Evolutionary conservation across 2,888 invertebrate genomes (phyloP), one percentile per base, ranked within the genome.

Genomic region (Drosophila multiciliata): DNA sequence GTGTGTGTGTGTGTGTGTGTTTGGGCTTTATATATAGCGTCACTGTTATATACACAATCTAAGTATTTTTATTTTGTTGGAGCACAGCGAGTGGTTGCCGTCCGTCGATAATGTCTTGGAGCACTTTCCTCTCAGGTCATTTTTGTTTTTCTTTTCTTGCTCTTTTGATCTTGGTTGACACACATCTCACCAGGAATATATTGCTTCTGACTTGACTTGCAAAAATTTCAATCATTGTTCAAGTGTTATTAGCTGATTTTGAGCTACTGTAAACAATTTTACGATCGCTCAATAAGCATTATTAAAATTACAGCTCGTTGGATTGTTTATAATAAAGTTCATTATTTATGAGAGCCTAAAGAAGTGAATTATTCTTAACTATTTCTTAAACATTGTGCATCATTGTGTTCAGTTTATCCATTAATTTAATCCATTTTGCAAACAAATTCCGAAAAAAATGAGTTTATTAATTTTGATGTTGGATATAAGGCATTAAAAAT

Each of bases 161-260:
- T 45, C 15, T 23, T 8, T 45, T 23, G 48, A 32, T 49, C 63
- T 36, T 40, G 32, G 63, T 71, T 87, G 84, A 79, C 89, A 87
- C 82, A 87, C 68, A 70, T 89, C 64, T 58, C 66, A 50, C 36
- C 52, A 45, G 42, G 50, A 20, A 38, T 38, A 35, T 20, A 32
- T 35, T 32, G 29, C 53, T 36, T 54, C 61, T 67, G 52, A 55
- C 66, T 72, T 72, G 26, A 3, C 35, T 26, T 59, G 23, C 62
- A 49, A 23, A 4, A 5, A 38, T 52, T 66, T 67, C 77, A 72
- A 76, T 76, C 54, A 79, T 63, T 48, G 33, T 58, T 66, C 59
- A n/a, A 48, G 40, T 53, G 52, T 15, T 32, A 26, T 26, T 26
- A 15, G 35, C 49, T 20, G 33, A 33, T 36, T 15, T 7, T 45